Evolutionary conservation across 1,140 invertebrate species (phyloP).

Genomic region (Trichonephila clavata): DNA sequence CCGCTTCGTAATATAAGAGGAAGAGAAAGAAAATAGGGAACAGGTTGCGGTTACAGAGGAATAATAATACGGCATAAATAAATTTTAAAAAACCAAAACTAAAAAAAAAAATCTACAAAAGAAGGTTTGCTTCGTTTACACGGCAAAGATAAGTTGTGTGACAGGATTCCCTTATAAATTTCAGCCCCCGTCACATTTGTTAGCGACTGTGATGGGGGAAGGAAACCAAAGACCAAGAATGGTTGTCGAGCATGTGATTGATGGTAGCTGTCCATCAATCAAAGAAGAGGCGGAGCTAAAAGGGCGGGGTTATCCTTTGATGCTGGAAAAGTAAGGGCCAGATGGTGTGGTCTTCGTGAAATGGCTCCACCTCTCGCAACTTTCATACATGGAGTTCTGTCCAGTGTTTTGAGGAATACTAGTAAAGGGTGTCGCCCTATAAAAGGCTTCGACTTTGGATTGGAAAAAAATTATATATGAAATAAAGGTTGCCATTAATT

Average conservation of each 20-base stretch:
- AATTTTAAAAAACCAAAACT: constrained; percentile 22
- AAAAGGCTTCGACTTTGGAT: background rate
- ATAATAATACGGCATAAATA: constrained; percentile 66
- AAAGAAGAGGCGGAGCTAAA: constrained; percentile 24
- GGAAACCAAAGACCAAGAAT: constrained; percentile 14
- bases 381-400: background rate
- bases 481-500: background rate
- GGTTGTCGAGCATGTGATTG: constrained; percentile 24
- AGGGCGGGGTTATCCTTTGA: constrained; percentile 30
- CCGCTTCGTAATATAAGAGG: background rate
- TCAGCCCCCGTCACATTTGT: background rate
- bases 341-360: background rate
- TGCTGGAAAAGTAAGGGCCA: background rate
- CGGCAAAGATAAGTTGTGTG: constrained; percentile 48
- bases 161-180: constrained; percentile 50
- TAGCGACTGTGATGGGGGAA: background rate
- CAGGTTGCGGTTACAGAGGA: constrained; percentile 23
- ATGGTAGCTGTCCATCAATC: constrained; percentile 49
- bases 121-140: background rate
- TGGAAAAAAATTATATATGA: background rate
- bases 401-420: background rate
- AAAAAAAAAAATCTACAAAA: background rate
- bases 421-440: background rate
- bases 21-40: background rate
- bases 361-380: background rate